phyloP scores from a whole-genome alignment of 2,113 vertebrate genomes.

The Morone saxatilis region DNA sequence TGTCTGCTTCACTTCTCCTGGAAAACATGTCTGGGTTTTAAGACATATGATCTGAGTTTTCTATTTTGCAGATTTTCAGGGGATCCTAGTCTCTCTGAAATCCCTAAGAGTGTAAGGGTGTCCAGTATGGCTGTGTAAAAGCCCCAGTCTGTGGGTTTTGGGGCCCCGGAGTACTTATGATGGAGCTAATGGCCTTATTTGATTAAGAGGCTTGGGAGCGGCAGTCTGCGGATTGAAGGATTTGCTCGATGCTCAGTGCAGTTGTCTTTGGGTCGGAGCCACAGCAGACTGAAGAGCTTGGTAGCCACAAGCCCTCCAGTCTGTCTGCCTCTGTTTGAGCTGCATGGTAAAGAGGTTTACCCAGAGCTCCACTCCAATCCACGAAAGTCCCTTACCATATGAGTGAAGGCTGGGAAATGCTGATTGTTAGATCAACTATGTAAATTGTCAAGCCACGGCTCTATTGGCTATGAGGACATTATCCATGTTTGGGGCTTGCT shows the following conservation, averaged over 20 bases:
- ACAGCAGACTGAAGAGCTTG: constrained; percentile 41
- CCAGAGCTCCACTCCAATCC: constrained; percentile 59
- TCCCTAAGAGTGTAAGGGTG: neutral
- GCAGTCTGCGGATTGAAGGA: constrained; percentile 67
- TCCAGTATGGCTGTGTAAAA: constrained; percentile 11
- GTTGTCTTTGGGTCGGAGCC: constrained; percentile 72
- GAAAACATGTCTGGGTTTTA: neutral
- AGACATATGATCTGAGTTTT: neutral
- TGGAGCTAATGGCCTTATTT: constrained; percentile 72
- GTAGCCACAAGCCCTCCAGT: constrained; percentile 36
- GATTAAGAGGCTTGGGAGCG: constrained; percentile 67
- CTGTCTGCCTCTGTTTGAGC: constrained; percentile 64
- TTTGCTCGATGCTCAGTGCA: constrained; percentile 61
- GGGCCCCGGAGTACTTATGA: constrained; percentile 32
- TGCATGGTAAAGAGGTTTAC: constrained; percentile 74
- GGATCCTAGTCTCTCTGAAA: neutral
- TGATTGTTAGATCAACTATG: constrained; percentile 67
- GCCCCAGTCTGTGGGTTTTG: constrained; percentile 15
- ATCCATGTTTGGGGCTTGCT: constrained; percentile 58
- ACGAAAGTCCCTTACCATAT: constrained; percentile 34
- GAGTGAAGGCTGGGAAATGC: constrained; percentile 30
- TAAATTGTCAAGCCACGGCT: constrained; percentile 32
- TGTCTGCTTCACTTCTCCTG: neutral
- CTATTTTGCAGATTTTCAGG: neutral
- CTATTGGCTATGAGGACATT: constrained; percentile 12